These are phyloP conservation scores for Oxyura jamaicensis DNA, from an alignment of 2,113 vertebrate species.

Conservation along the genomic window DNA sequence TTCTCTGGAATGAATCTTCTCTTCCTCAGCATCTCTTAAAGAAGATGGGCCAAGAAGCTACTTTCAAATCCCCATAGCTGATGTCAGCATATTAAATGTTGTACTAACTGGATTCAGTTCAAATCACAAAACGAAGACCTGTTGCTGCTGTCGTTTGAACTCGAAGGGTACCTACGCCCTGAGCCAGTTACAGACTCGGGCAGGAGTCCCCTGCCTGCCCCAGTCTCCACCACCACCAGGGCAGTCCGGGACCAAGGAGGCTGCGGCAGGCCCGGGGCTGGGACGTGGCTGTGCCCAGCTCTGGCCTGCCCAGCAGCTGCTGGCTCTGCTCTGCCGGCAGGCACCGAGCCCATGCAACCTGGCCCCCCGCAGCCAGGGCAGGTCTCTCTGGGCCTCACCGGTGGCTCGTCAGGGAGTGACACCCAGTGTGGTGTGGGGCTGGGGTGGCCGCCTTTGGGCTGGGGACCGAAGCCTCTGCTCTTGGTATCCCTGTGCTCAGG, in stretches of 20 bases:
- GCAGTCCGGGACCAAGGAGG: neutral
- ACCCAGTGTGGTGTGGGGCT: neutral
- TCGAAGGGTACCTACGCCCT: neutral
- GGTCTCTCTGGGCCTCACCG: neutral
- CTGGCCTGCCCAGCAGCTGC: neutral
- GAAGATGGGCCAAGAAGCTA: neutral
- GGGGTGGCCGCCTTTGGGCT: neutral
- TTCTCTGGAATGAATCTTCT: neutral
- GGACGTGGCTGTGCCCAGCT: neutral
- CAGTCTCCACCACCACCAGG: too few species aligned
- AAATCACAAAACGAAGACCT: neutral
- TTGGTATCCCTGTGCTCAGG: fast-evolving
- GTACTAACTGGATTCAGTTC: neutral
- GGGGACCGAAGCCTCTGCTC: neutral
- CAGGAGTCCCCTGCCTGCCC: neutral
- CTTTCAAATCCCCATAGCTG: neutral
- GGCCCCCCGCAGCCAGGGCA: neutral
- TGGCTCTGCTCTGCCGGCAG: neutral
- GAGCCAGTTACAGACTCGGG: fast-evolving
- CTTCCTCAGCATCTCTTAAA: neutral
- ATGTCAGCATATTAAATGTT: neutral
- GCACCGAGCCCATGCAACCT: neutral
- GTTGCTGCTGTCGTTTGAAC: neutral
- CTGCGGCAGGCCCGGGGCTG: neutral
- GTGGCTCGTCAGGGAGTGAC: neutral